Conservation (phyloP, 2,113 vertebrate species). For the Daboia siamensis region DNA sequence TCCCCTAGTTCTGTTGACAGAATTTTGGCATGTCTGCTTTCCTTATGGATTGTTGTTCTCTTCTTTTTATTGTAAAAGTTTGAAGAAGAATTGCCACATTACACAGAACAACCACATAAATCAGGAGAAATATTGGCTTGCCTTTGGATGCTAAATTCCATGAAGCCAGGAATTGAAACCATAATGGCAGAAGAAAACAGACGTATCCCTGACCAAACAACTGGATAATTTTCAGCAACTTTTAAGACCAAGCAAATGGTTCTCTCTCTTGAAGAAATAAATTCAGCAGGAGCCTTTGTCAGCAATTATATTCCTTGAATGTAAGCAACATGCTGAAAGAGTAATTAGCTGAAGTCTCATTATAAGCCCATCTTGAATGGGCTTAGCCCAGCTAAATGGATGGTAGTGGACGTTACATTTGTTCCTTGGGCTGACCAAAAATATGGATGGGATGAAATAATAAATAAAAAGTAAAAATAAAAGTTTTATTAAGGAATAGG, state of each 20-base stretch:
- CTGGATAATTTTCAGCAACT: neutral
- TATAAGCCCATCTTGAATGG: neutral
- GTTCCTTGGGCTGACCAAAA: neutral
- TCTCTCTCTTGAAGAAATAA: neutral
- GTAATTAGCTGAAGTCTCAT: neutral
- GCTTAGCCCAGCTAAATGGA: neutral
- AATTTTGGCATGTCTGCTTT: neutral
- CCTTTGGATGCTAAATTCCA: neutral
- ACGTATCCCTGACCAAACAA: neutral
- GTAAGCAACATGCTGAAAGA: neutral
- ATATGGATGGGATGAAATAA: neutral
- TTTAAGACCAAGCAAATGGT: neutral
- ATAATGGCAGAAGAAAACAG: neutral
- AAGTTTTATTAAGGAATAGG: neutral
- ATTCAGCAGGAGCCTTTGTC: neutral
- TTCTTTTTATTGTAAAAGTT: neutral
- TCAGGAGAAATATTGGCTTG: neutral
- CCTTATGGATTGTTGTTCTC: neutral
- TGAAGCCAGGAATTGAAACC: neutral
- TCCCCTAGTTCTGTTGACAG: neutral
- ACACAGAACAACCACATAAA: neutral
- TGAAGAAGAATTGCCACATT: slow-evolving; percentile 3
- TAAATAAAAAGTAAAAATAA: neutral
- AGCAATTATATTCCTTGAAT: neutral
- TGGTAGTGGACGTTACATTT: neutral